Evolutionary conservation across 2,113 vertebrate species (phyloP), one percentile per base, ranked within the genome.

Genomic region (Oxyura jamaicensis): DNA sequence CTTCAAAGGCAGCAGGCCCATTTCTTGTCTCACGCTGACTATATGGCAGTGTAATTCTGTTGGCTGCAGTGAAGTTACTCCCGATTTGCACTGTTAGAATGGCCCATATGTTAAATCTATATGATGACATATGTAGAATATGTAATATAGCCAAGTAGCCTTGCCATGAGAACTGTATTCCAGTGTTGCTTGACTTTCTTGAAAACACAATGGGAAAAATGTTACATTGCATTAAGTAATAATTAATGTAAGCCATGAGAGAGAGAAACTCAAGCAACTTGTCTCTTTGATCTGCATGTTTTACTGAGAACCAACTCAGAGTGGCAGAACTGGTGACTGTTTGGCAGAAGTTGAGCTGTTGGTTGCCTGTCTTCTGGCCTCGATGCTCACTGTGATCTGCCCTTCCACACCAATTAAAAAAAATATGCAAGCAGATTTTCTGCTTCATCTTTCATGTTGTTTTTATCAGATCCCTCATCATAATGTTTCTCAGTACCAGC

Each of bases 71-170:
- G 42, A 41, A 60, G 22, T 19, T 39, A 4, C 12, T 66, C 84
- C 71, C 0, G 0, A 2, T 66, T 50, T 66, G 71, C 0, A 0
- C 81, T 52, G 33, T 53, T 5, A n/a, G 81, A 89, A 31, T 84
- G 87, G 60, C 78, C 81, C 66, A 11, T 2, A 1, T 85, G 84
- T 82, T 92, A 69, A 69, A 91, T 74, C 50, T 87, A 39, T 66
- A 9, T 21, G 63, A 31, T 79, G 74, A 92, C 89, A 48, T 82
- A 41, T 11, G 50, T 4, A 66, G 88, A 65, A 44, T 60, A 23
- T 53, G 81, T 62, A 50, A 36, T 62, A 75, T 22, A 91, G 53
- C 91, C 77, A 85, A 75, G 80, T 33, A 65, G 52, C 66, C 86
- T n/a, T 79, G 60, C 94, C 35, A 35, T 84, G 71, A 92, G 93